Conservation (phyloP, 2,113 vertebrate genomes). For the Sapajus apella region DNA sequence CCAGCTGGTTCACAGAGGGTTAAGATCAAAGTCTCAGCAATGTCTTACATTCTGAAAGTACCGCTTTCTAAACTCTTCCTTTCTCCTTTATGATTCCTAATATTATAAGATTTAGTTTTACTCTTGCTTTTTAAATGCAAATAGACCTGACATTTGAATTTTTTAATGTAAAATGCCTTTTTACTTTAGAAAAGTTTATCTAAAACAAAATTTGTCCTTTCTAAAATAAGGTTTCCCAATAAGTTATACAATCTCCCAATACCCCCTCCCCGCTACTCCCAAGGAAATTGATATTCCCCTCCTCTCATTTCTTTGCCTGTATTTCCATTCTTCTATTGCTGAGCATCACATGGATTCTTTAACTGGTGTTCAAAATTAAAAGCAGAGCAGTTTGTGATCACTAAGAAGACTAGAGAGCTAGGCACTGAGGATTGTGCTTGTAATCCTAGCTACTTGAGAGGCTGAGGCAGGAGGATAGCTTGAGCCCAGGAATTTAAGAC, state of each 20-base stretch:
- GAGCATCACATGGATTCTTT: neutral
- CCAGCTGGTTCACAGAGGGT: constrained; percentile 34
- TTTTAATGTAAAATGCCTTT: neutral
- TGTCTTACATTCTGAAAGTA: constrained; percentile 61
- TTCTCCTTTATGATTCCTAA: neutral
- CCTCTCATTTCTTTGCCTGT: neutral
- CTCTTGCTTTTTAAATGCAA: constrained; percentile 26
- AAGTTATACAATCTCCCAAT: neutral
- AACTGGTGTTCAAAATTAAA: neutral
- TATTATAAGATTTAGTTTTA: neutral
- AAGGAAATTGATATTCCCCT: neutral
- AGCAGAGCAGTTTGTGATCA: neutral
- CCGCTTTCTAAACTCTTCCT: neutral
- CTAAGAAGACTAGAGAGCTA: neutral
- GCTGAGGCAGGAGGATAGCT: neutral
- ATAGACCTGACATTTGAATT: neutral
- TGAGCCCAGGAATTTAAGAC: neutral
- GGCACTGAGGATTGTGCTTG: neutral
- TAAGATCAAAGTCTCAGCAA: constrained; percentile 69
- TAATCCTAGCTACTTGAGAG: neutral
- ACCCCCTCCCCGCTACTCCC: neutral
- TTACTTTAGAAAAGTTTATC: neutral
- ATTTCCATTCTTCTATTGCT: neutral
- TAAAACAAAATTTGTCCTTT: constrained; percentile 18
- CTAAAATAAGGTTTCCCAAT: neutral